Evolutionary conservation across 2,797 vertebrate species (phyloP).

Genomic region (Urosaurus nigricauda): DNA sequence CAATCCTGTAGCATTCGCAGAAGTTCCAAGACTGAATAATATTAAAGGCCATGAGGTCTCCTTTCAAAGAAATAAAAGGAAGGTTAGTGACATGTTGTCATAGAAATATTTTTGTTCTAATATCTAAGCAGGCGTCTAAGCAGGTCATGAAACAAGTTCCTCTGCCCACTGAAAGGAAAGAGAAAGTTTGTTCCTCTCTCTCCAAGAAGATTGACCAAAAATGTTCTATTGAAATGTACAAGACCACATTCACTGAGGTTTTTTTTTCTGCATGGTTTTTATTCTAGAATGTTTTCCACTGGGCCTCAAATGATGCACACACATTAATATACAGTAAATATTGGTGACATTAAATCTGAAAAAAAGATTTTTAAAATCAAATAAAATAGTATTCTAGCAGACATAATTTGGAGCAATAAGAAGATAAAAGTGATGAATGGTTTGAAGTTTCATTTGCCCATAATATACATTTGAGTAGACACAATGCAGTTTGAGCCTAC

Average conservation of each 20-base stretch:
- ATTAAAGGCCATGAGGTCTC: background rate
- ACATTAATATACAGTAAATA: slow-evolving; percentile 23
- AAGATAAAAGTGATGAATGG: background rate
- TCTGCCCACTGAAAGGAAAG: slow-evolving; percentile 78
- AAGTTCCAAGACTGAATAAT: background rate
- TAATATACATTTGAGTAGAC: background rate
- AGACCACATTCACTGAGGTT: slow-evolving; percentile 8
- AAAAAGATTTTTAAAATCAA: background rate
- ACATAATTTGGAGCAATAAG: slow-evolving; percentile 6
- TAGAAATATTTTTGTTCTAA: slow-evolving; percentile 60
- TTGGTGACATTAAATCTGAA: background rate
- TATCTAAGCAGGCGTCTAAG: slow-evolving; percentile 68
- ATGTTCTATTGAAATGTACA: background rate
- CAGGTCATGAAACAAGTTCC: slow-evolving; percentile 69
- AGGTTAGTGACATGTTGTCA: slow-evolving; percentile 46
- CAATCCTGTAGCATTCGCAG: background rate
- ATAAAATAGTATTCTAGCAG: background rate
- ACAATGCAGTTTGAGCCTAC: background rate
- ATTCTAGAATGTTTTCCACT: slow-evolving; percentile 29
- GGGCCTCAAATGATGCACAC: slow-evolving; percentile 10
- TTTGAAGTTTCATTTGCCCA: background rate
- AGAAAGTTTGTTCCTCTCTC: slow-evolving; percentile 73
- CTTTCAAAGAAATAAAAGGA: slow-evolving; percentile 8
- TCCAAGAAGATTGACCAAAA: slow-evolving; percentile 10
- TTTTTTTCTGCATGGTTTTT: slow-evolving; percentile 30